phyloP scores from a whole-genome alignment of 2,797 vertebrate species.

The Lithobates pipiens region DNA sequence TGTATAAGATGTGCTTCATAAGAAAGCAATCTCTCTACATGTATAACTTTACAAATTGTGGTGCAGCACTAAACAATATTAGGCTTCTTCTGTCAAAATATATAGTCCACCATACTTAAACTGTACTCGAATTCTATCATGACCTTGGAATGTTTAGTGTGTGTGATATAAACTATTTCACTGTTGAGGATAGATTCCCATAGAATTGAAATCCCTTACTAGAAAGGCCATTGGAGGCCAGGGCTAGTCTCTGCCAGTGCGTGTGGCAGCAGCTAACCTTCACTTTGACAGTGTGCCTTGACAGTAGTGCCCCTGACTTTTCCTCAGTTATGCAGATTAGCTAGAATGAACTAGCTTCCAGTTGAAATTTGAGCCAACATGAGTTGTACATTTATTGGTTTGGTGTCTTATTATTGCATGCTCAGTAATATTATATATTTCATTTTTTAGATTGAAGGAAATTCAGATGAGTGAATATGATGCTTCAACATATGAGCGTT shows the following conservation, averaged over 20 bases:
- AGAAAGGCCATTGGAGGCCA: background rate
- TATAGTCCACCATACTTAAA: too few species aligned
- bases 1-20: too few species aligned
- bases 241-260: background rate
- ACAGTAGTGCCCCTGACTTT: too few species aligned
- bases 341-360: too few species aligned
- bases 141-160: background rate
- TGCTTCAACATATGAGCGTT: conserved; percentile 86
- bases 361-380: background rate
- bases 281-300: too few species aligned
- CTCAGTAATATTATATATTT: background rate
- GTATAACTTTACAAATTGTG: too few species aligned
- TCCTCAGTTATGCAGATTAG: too few species aligned
- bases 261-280: background rate
- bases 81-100: too few species aligned
- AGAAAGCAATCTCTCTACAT: too few species aligned
- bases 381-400: background rate
- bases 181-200: background rate
- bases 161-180: background rate
- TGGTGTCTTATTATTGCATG: background rate
- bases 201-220: background rate
- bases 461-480: conserved; percentile 97
- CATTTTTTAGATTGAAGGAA: conserved; percentile 85
- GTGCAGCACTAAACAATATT: too few species aligned
- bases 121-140: background rate